A percentile compares a stretch with the other conserved stretches of the same genome.
Evolutionary conservation across 2,888 invertebrate genomes (phyloP).

Genomic region (Eupithecia exiguata): DNA sequence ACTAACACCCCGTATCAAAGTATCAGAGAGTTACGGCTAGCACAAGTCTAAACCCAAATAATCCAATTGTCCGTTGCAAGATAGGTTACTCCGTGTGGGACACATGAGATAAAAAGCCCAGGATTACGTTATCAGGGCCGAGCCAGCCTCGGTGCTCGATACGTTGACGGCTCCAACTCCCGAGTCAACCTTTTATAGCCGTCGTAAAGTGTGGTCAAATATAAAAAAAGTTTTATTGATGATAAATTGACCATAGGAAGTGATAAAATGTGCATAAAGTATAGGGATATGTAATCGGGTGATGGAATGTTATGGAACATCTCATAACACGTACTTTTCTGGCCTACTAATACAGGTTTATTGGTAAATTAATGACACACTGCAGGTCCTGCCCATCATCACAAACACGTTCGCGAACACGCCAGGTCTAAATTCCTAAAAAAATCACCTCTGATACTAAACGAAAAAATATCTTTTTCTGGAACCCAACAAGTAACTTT

Average conservation of each 20-base stretch:
- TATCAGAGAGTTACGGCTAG: background rate
- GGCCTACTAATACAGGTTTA: no score
- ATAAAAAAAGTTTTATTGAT: slow-evolving; percentile 34
- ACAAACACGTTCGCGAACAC: no score
- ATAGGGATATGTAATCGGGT: background rate
- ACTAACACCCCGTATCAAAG: slow-evolving; percentile 4
- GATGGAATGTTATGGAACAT: background rate
- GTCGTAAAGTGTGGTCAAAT: slow-evolving; percentile 33
- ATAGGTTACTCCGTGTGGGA: slow-evolving; percentile 11
- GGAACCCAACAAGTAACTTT: no score
- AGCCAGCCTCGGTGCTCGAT: slow-evolving; percentile 52
- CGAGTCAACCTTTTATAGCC: slow-evolving; percentile 29
- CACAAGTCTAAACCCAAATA: slow-evolving; percentile 8
- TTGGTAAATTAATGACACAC: no score
- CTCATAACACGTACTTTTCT: background rate
- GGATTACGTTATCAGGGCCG: slow-evolving; percentile 65
- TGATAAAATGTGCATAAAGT: slow-evolving; percentile 21
- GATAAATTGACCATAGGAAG: slow-evolving; percentile 25
- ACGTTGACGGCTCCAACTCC: slow-evolving; percentile 48
- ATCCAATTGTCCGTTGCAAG: slow-evolving; percentile 12
- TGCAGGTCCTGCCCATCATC: no score
- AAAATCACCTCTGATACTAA: no score
- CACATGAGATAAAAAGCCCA: slow-evolving; percentile 58
- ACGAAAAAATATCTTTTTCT: no score
- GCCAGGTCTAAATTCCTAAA: no score